Evolutionary conservation across 2,888 invertebrate genomes (phyloP), one percentile per base, ranked within the genome.

Genomic region (Macaria liturata): DNA sequence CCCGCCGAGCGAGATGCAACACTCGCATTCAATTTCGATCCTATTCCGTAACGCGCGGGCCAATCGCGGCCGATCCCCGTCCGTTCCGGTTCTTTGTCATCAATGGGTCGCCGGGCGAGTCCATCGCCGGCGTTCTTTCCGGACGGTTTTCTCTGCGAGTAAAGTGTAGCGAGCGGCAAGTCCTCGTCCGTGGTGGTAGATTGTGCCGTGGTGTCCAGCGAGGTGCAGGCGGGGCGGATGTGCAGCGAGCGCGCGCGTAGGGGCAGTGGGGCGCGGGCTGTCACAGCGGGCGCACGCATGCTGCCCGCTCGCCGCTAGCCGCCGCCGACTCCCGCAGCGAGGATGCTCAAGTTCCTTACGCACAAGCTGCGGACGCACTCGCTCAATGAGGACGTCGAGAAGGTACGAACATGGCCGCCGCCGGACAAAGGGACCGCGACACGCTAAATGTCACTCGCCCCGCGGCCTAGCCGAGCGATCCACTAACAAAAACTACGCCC

Each of bases 281-380:
- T 20, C 20, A 37, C 5, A 7, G 34, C 34, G 34, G 34, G 7
- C 34, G 34, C 51, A 37, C 37, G 39, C 44, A 87, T 86, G 87
- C 76, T 79, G 80, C 78, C 76, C 80, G 87, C 83, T 80, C 84
- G 81, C 80, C 82, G 87, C 86, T 30, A 46, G 30, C 20, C 84
- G 89, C 81, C 69, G 74, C 39, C 39, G 8, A 5, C 39, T 5
- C 39, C 39, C 42, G 42, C 9, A 78, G 74, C 93, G 94, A 95
- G 94, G 94, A 96, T 96, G 96, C 95, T 96, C 92, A 96, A 95
- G 93, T 96, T 95, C 93, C 93, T 96, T 84, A 96, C 96, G 78
- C 95, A 96, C 92, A 96, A 96, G 93, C 93, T 96, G 88, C 95
- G 95, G 92, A 95, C 95, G 86, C 96, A 96, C 92, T 96, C 96